Base-by-base conservation (phyloP, 2,888 invertebrate species). In the Anticlea derivata region DNA sequence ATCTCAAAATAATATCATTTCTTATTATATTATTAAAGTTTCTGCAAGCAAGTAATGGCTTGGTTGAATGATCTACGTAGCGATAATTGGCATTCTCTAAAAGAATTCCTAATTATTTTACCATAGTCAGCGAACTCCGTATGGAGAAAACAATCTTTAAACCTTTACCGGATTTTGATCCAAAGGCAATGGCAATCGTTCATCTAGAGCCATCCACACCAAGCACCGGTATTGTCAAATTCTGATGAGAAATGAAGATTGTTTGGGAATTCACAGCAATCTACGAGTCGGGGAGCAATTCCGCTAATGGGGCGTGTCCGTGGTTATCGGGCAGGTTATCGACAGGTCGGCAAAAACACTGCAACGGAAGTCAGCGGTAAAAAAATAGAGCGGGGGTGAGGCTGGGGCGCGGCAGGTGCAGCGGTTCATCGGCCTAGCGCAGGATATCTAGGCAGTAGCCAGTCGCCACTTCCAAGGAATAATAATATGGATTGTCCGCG, bases 261-360 rank as follows among this genome's bases (percentile, higher is more conserved):
- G 13, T 3, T 29, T 39, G 13, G 51, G 26, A 29, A 75, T 72
- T 69, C 62, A 69, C 67, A 68, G 66, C 68, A 75, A 78, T 76
- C 75, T 67, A 67, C 60, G 61, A 66, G 59, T 31, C 44, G 62
- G 64, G 62, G 70, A 78, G 66, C 71, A 79, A 85, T 80, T 80
- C 74, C 68, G 78, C 80, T 86, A 89, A 87, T 86, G 86, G 87
- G 78, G 71, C 85, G 83, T 83, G 79, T 83, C 86, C 80, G 81
- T 73, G 78, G 76, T 80, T 79, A 83, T 83, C 81, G 67, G 78
- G 71, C 83, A 76, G 83, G 83, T 83, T 87, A 85, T 83, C 80
- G 86, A 78, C 78, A 74, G 79, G 70, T 75, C 72, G 75, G 79
- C 73, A 89, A 89, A 87, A 87, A 88, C 77, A 56, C 61, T 76